Percentiles rank a stretch among this genome's conserved stretches.
These are phyloP conservation scores for Pelecanoides urinatrix DNA, from an alignment of 2,113 vertebrate genomes.

Conservation along the genomic window DNA sequence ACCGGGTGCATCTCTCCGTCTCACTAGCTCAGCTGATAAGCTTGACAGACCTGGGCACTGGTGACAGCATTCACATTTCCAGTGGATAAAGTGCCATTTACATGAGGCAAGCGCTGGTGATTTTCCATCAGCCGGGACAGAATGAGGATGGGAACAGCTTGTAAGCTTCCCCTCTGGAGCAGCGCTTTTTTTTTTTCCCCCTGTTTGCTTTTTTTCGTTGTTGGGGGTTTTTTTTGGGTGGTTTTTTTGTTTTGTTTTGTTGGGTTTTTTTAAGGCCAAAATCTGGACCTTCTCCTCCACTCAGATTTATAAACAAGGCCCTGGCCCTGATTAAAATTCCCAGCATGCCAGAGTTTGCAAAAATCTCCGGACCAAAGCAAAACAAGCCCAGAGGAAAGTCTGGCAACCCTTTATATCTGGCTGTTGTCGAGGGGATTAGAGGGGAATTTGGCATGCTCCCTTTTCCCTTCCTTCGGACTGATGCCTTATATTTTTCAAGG, in stretches of 20 bases:
- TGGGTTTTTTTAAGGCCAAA: not conserved
- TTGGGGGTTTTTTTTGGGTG: not conserved
- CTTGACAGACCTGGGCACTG: conserved; percentile 54
- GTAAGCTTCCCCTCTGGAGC: conserved; percentile 3
- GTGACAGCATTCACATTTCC: conserved; percentile 68
- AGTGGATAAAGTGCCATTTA: conserved; percentile 67
- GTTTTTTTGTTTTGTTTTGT: not conserved
- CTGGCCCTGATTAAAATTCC: conserved; percentile 48
- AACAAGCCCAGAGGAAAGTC: conserved; percentile 32
- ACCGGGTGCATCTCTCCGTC: conserved; percentile 46
- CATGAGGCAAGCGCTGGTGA: conserved; percentile 55
- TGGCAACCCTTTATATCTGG: conserved; percentile 6
- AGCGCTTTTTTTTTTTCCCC: not conserved
- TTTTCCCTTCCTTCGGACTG: conserved; percentile 17
- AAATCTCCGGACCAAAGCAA: conserved; percentile 37
- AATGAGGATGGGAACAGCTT: conserved; percentile 47
- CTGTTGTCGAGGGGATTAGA: conserved; percentile 54
- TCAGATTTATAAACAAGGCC: not conserved
- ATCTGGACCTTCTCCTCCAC: conserved; percentile 10
- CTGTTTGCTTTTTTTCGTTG: not conserved
- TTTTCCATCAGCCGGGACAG: conserved; percentile 43
- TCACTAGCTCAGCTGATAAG: conserved; percentile 63
- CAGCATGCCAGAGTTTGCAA: conserved; percentile 16
- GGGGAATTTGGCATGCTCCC: conserved; percentile 51
- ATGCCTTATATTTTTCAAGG: conserved; percentile 42